Percentiles rank a stretch among this genome's conserved stretches.
Evolutionary conservation across 2,888 invertebrate genomes (phyloP).

Genomic region (Dolichomitus sp.): DNA sequence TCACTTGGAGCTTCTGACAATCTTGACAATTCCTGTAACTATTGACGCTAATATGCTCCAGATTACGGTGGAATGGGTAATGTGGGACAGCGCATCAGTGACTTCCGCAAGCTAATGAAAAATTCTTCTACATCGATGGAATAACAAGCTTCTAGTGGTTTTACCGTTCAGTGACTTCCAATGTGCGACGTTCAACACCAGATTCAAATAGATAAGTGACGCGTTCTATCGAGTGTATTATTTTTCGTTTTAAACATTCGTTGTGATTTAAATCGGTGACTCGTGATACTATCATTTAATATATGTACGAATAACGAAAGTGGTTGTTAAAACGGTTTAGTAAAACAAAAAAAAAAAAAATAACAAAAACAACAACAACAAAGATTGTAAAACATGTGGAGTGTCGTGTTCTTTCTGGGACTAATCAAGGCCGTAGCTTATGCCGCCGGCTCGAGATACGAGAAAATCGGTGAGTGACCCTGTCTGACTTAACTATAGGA

Average conservation of each 20-base stretch:
- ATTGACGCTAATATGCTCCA: constrained; percentile 25
- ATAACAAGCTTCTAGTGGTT: constrained; percentile 28
- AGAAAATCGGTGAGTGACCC: constrained; percentile 77
- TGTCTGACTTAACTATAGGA: background rate
- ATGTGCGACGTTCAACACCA: constrained; percentile 16
- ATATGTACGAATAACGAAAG: background rate
- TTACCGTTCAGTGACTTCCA: constrained; percentile 42
- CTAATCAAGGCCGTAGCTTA: constrained; percentile 78
- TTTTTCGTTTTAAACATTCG: constrained; percentile 18
- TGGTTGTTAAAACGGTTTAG: constrained; percentile 3
- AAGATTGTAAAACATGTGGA: constrained; percentile 79
- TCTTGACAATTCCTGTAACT: constrained; percentile 23
- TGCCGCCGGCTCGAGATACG: constrained; percentile 73
- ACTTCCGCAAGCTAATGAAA: constrained; percentile 15
- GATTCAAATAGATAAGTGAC: constrained; percentile 31
- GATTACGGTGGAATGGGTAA: constrained; percentile 3
- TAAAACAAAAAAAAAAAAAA: constrained; percentile 56
- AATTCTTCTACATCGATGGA: constrained; percentile 2
- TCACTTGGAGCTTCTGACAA: constrained; percentile 22
- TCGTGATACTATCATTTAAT: constrained; percentile 18
- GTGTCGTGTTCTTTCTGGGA: constrained; percentile 80
- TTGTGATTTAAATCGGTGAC: constrained; percentile 13
- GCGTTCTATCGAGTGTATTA: constrained; percentile 1
- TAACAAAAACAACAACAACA: constrained; percentile 7
- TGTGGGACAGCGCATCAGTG: background rate